Base-by-base conservation (phyloP, 2,797 vertebrate genomes). In the Apogon talboti region DNA sequence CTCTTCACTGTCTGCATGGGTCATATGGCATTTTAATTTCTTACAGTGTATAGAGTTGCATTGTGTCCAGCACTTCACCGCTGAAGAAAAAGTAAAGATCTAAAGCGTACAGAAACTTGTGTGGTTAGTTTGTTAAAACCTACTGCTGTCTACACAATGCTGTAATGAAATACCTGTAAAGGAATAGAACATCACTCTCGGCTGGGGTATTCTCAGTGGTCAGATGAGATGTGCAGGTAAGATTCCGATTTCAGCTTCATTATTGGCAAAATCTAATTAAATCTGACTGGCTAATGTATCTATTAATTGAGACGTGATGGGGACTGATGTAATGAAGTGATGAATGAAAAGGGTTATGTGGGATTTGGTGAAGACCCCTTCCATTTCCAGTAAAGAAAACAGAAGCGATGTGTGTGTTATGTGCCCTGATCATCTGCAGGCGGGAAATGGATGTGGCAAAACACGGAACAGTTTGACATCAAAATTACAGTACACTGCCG, bases 391-490 rank as follows among this genome's bases (percentile, higher is more conserved):
- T 28, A 55, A 53, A 58, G 18, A 57, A 51, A 67, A 6, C 6
- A 28, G 52, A 9, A 60, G 43, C 21, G 45, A 30, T 24, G 13
- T 45, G 13, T 45, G 62, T 46, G 68, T 8, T 46, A 41, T 42
- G 13, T 41, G 30, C 30, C 28, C 13, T 15, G 56, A 42, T 62
- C 42, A 67, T 67, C 53, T 62, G 43, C 11, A 43, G 24, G 14
- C 6, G 3, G 65, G 53, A 33, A 12, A 38, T 42, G 44, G 69
- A 46, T 66, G n/a, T 47, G 41, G 44, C 43, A 65, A 37, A 60
- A 56, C 5, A 4, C 55, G 35, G 41, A 61, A 46, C 55, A 76
- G 43, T 35, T 14, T 37, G 52, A 83, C 72, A 74, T 72, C n/a
- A 30, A 69, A 71, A 74, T 84, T 65, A 49, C 45, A 74, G 19